Base-by-base conservation (phyloP, 2,113 vertebrate species). In the Ornithorhynchus anatinus region DNA sequence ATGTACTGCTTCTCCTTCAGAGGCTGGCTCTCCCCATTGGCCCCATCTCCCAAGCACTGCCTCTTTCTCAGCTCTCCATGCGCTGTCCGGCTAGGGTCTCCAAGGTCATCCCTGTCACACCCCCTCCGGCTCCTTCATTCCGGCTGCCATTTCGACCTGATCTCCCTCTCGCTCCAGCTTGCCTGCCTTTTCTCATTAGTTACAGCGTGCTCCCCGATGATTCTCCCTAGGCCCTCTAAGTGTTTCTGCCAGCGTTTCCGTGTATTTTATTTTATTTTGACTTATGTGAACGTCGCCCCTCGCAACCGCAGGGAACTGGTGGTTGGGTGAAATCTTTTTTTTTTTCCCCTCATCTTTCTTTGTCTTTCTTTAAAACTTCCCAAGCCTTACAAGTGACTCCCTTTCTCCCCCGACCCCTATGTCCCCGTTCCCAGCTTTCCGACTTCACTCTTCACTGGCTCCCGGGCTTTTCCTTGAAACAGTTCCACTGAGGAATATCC, bases 121-220 rank as follows among this genome's bases (percentile, higher is more conserved):
- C 86, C n/a, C n/a, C 88, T 83, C 86, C 65, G 71, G 72, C 88
- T 87, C 51, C 88, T 89, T 87, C 84, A 89, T 88, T 86, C 66
- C 86, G 77, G 80, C 75, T 84, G 81, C 72, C 80, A 79, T 87
- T 87, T 81, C 6, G 13, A 39, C 36, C 17, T 50, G 25, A 17
- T 36, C 32, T 13, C 4, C 12, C 17, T 10, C 5, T 78, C 80
- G 78, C 71, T 69, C 65, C 31, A 35, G 71, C 79, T 70, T 54
- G 43, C 73, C 66, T 78, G 42, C 36, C 29, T 85, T 72, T 79
- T 82, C 87, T 84, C 76, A 64, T 82, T 89, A 71, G 69, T 78
- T 75, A 73, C 51, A 83, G 70, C 22, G 27, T 35, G 0, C 81
- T 79, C 78, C 82, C 78, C 74, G 71, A 81, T 86, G 88, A 85